Base-by-base conservation (phyloP, 2,113 vertebrate species). In the Solea solea region DNA sequence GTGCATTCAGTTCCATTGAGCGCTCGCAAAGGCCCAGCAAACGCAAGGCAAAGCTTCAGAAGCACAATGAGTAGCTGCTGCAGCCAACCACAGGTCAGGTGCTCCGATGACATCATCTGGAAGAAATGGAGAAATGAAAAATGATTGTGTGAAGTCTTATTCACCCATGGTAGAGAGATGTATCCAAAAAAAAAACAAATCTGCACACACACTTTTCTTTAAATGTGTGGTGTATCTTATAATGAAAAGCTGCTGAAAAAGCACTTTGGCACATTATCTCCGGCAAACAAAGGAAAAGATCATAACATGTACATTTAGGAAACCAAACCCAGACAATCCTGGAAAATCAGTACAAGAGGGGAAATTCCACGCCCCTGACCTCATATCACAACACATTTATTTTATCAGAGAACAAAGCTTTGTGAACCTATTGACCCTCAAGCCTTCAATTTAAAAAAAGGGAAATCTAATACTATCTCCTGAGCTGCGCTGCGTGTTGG, bases 21-120 rank as follows among this genome's bases (percentile, higher is more conserved):
- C 0, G 87, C 72, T 57, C 52, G 79, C 68, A 88, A 8, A 59
- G 90, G 88, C 40, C 81, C 83, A 9, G 88, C 85, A 42, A 45
- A 85, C 34, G 86, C 78, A 16, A 93, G 57, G 15, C 84, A 83
- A 45, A 93, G 83, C 76, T 84, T 91, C 80, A 93, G 74, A 1
- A 94, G 79, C 15, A 93, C 57, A 0, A 91, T 21, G 2, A 95
- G 82, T 1, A 93, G 87, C 86, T 85, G 88, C 83, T 81, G 84
- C 85, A 92, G 86, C 90, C 93, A 93, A 78, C 88, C 80, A 12
- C 80, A 64, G 70, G 70, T 81, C 80, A 89, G 81, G 81, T 83
- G 78, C 64, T 90, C 83, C 25, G 88, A 89, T 85, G 93, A 86
- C 92, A 88, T 92, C 84, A 89, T 94, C 93, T 94, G 81, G 58